Conservation (phyloP, 1,140 invertebrate genomes). For the Drosophila equinoxialis region DNA sequence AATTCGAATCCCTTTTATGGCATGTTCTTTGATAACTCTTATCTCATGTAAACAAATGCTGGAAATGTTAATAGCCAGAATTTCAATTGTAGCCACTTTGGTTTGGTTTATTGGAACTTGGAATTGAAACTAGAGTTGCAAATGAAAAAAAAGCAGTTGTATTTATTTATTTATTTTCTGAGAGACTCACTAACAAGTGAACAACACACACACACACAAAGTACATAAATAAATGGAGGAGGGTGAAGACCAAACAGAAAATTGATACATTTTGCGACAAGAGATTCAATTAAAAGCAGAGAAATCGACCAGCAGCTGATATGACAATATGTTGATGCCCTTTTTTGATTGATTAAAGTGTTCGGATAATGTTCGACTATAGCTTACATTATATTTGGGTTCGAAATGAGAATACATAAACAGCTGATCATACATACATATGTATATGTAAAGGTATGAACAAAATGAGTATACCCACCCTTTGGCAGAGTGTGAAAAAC, state of each 20-base stretch:
- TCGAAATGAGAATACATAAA: too few species aligned
- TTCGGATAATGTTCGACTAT: too few species aligned
- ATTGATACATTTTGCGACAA: slow-evolving; percentile 53
- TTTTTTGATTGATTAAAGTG: background rate
- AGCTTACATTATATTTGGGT: too few species aligned
- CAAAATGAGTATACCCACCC: background rate
- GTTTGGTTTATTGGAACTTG: too few species aligned
- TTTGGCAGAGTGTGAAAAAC: slow-evolving; percentile 12
- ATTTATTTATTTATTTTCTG: background rate
- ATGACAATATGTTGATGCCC: background rate
- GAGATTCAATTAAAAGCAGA: slow-evolving; percentile 15
- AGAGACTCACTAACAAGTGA: slow-evolving; percentile 9
- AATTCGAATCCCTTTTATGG: background rate
- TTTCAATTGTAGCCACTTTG: too few species aligned
- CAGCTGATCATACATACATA: too few species aligned
- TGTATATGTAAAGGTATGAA: background rate
- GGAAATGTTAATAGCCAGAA: background rate
- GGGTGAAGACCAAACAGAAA: slow-evolving; percentile 53
- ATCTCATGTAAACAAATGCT: background rate
- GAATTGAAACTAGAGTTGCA: background rate
- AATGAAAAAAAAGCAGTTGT: background rate
- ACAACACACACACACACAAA: slow-evolving; percentile 26
- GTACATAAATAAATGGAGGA: slow-evolving; percentile 21
- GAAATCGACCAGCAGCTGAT: background rate
- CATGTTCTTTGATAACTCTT: slow-evolving; percentile 1